Evolutionary conservation across 1,140 invertebrate genomes (phyloP), one percentile per base, ranked within the genome.

Genomic region (Bombus confusus): DNA sequence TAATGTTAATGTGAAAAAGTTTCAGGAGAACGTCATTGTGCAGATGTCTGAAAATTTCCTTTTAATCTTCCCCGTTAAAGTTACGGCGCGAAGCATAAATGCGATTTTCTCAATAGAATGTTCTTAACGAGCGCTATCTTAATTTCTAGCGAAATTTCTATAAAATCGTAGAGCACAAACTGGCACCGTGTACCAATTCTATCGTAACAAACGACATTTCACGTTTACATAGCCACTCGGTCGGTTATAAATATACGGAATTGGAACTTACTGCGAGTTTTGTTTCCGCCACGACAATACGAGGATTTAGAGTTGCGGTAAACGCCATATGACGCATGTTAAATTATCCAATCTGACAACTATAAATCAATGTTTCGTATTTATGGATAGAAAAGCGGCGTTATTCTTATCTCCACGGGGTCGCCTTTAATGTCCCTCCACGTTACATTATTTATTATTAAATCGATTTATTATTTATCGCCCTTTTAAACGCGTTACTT

Each of bases 301-400:
- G 34, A 57, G 15, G 18, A 72, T 57, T 80, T 57, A 72, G 28
- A 69, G 34, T 31, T 28, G n/a, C n/a, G 25, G 68, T 52, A 18
- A 72, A 66, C n/a, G 41, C 39, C 28, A 31, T 34, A 18, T 41
- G 68, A 59, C 47, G 37, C 37, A 25, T 73, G n/a, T 72, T 80
- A 80, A 57, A 57, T 81, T 81, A 73, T 73, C 52, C 68, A 59
- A 73, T 62, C 22, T 59, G 47, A 37, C 79, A 71, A 4, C 34
- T 73, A 62, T 62, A n/a, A 43, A 73, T 62, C 80, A 31, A 74
- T 81, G 57, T 34, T 43, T 81, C 69, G 41, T 62, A 72, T 71
- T 80, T 52, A 80, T 25, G 34, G 15, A 15, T 13, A 43, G 47
- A 31, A 39, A 37, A 39, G 1, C 34, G 15, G 52, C 47, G 10